Evolutionary conservation across 1,140 invertebrate genomes (phyloP).

Genomic region (Listronotus bonariensis): DNA sequence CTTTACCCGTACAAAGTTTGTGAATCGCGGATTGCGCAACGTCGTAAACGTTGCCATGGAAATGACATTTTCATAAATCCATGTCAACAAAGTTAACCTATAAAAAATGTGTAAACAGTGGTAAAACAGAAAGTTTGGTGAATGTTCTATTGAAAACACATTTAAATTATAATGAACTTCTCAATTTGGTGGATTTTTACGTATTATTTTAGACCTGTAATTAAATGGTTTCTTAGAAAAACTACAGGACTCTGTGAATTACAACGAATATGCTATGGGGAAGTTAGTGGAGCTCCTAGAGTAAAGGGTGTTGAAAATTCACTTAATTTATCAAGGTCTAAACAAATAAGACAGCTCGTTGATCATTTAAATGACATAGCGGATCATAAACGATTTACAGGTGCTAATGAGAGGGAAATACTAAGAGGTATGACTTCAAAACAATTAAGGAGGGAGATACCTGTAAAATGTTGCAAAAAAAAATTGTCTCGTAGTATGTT

Average conservation of each 20-base stretch:
- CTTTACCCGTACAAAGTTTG: no score
- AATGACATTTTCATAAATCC: no score
- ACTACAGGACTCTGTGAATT: slow-evolving; percentile 88
- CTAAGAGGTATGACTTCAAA: slow-evolving; percentile 54
- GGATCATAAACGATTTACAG: slow-evolving; percentile 60
- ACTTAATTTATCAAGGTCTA: slow-evolving; percentile 69
- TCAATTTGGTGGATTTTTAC: slow-evolving; percentile 46
- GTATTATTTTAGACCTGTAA: slow-evolving; percentile 69
- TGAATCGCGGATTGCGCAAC: no score
- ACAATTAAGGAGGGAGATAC: no score
- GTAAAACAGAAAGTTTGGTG: no score
- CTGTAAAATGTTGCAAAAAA: no score
- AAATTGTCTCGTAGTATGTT: no score
- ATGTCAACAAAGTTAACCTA: no score
- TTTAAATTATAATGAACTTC: slow-evolving; percentile 27
- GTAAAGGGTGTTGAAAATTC: slow-evolving; percentile 75
- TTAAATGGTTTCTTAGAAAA: slow-evolving; percentile 87
- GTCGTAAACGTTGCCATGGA: no score
- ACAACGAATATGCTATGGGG: slow-evolving; percentile 89
- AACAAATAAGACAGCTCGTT: slow-evolving; percentile 70
- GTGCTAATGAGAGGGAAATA: slow-evolving; percentile 59
- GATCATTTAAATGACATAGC: slow-evolving; percentile 69
- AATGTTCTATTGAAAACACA: not conserved
- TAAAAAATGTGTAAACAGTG: no score
- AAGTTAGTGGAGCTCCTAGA: slow-evolving; percentile 71